Base-by-base conservation (phyloP, 2,797 vertebrate species). In the Trematomus bernacchii region DNA sequence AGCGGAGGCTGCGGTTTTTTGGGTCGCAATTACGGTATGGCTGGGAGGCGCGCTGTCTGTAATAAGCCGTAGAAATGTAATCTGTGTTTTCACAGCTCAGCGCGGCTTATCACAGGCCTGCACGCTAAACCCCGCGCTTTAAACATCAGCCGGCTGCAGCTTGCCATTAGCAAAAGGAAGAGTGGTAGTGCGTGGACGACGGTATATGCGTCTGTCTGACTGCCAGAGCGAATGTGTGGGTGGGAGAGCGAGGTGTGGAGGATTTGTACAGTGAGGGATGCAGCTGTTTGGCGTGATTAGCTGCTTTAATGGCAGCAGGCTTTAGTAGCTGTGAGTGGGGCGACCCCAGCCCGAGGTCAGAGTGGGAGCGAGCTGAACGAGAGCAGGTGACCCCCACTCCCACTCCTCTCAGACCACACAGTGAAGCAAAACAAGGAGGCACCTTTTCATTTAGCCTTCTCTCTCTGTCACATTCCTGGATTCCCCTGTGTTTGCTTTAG, bases 71-170 rank as follows among this genome's bases (percentile, higher is more conserved):
- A 82, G 89, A 94, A 94, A 93, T 91, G 90, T 94, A 95, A 95
- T 95, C 94, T 94, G 90, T 94, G 90, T 95, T 95, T 94, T 94
- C 93, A 93, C 93, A 94, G 94, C 94, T 94, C 92, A 88, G 85
- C 66, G 72, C 11, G 16, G 93, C 94, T 95, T 95, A 95, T 95
- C 93, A 67, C 90, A 79, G 85, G 80, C 91, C 90, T 89, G 80
- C 91, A 92, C 76, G 6, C 91, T 93, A 88, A 94, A 91, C 86
- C 90, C 86, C 0, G 15, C 21, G 68, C 90, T 90, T 92, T 73
- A 91, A 92, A 91, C 92, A 91, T 87, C 83, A 87, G 89, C 76
- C 83, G 33, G 79, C 85, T 88, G 78, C 84, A 85, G 87, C 65
- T 82, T 77, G 83, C 90, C 81, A 84, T 90, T 89, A 86, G 80